Evolutionary conservation across 53 echinoderm and acorn worm species (phyloP).

Genomic region (Glandiceps talaboti): DNA sequence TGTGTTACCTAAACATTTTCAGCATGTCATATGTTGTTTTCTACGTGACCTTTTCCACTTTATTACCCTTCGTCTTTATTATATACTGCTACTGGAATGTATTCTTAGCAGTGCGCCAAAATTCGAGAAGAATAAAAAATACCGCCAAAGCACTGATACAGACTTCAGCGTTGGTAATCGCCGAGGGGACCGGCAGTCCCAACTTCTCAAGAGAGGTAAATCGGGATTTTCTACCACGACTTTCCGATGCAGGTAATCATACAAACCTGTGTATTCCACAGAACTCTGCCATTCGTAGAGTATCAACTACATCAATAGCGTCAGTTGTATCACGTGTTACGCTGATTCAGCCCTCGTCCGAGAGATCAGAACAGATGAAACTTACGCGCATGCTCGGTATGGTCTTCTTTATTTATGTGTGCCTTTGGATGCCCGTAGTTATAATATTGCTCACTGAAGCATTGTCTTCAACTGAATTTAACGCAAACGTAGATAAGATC

Average conservation of each 20-base stretch:
- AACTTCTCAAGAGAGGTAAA: not conserved
- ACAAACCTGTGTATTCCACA: not conserved
- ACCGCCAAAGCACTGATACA: slow-evolving; percentile 39
- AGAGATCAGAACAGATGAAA: slow-evolving; percentile 37
- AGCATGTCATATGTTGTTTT: slow-evolving; percentile 36
- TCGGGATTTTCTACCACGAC: not conserved
- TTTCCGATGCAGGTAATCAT: not conserved
- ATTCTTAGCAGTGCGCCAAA: slow-evolving; percentile 42
- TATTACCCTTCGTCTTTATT: slow-evolving; percentile 46
- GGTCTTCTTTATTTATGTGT: slow-evolving; percentile 34
- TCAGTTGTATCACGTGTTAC: not conserved
- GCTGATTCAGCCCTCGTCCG: not conserved
- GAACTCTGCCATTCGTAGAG: not conserved
- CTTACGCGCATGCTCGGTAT: slow-evolving; percentile 44
- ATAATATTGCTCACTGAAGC: slow-evolving; percentile 25
- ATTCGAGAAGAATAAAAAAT: slow-evolving; percentile 48
- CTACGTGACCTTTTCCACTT: slow-evolving; percentile 26
- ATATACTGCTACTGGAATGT: slow-evolving; percentile 53
- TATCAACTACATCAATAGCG: not conserved
- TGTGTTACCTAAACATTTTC: slow-evolving; percentile 37
- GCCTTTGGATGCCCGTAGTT: slow-evolving; percentile 48
- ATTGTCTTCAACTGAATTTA: slow-evolving; percentile 5
- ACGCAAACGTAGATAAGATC: slow-evolving; percentile 19
- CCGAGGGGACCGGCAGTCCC: slow-evolving; percentile 19
- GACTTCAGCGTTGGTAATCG: slow-evolving; percentile 33